Conservation (phyloP, 2,797 vertebrate genomes). For the Chaetophractus vellerosus region DNA sequence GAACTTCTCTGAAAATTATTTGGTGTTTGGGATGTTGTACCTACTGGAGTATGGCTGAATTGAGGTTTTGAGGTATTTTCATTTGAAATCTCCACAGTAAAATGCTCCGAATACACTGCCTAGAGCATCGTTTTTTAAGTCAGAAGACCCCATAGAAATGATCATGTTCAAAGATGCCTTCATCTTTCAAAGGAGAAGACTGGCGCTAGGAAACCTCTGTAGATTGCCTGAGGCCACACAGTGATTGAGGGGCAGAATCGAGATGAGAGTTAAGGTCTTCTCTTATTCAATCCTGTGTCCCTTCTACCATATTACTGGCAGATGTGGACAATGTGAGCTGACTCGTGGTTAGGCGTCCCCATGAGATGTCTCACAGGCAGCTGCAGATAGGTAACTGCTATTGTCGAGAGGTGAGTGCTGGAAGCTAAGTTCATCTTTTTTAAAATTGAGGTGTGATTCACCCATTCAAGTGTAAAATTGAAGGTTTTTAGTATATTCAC, state of each 20-base stretch:
- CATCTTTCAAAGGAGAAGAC: not conserved
- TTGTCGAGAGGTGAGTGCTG: not conserved
- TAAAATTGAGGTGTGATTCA: not conserved
- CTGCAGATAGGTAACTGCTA: not conserved
- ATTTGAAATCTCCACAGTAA: not conserved
- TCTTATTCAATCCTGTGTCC: not conserved
- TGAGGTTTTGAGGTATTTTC: constrained; percentile 17
- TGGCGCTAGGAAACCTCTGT: too few species aligned
- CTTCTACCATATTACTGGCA: not conserved
- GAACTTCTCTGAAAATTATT: not conserved
- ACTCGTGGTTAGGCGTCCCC: not conserved
- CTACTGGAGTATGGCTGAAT: not conserved
- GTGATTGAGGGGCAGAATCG: not conserved
- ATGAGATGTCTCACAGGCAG: not conserved
- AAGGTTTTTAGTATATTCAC: not conserved
- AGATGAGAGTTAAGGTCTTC: not conserved
- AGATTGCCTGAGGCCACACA: not conserved
- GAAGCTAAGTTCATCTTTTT: not conserved
- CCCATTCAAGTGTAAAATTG: not conserved
- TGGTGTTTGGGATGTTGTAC: not conserved
- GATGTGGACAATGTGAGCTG: too few species aligned
- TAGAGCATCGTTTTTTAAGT: not conserved
- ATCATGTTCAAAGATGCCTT: not conserved
- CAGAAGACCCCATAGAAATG: not conserved
- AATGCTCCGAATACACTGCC: not conserved